phyloP scores from a whole-genome alignment of 30 jellyfish, hydroid and myxozoan genomes.

The Aurelia sp. region DNA sequence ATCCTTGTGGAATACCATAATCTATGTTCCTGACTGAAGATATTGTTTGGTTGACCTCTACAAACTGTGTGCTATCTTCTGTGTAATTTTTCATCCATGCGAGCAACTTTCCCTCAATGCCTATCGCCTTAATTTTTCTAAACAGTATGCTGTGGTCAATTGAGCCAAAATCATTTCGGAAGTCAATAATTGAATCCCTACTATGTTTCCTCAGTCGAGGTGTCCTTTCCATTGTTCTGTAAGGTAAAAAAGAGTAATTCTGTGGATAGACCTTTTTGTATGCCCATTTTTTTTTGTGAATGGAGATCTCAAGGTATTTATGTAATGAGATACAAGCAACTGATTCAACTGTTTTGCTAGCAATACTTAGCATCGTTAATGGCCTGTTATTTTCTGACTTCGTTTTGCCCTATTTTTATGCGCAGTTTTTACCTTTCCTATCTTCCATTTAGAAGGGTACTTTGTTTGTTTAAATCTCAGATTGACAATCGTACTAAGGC shows the following conservation, averaged over 20 bases:
- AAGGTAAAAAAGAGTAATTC: conserved; percentile 36
- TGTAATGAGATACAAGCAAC: conserved; percentile 37
- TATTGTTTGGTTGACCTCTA: conserved; percentile 27
- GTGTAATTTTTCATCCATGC: conserved; percentile 58
- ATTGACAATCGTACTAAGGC: conserved; percentile 34
- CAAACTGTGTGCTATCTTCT: conserved; percentile 47
- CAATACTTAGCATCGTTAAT: conserved; percentile 46
- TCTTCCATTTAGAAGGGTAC: conserved; percentile 34
- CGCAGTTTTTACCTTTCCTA: conserved; percentile 43
- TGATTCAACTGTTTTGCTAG: conserved; percentile 54
- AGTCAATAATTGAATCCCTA: conserved; percentile 41
- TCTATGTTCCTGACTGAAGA: conserved; percentile 44
- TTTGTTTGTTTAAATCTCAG: conserved; percentile 34
- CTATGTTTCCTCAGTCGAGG: conserved; percentile 30
- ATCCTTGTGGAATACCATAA: conserved; percentile 69
- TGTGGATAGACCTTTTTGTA: conserved; percentile 51
- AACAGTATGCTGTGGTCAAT: conserved; percentile 56
- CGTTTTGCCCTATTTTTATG: conserved; percentile 29
- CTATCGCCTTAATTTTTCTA: conserved; percentile 48
- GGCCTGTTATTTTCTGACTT: conserved; percentile 53
- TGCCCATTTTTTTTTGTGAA: conserved; percentile 55
- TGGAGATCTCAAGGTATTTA: conserved; percentile 45
- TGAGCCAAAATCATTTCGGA: conserved; percentile 67
- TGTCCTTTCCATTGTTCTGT: conserved; percentile 63
- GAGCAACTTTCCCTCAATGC: conserved; percentile 53